Percentiles rank a stretch among this genome's conserved stretches.
Evolutionary conservation across 2,888 invertebrate species (phyloP).

Genomic region (Altica lythri): DNA sequence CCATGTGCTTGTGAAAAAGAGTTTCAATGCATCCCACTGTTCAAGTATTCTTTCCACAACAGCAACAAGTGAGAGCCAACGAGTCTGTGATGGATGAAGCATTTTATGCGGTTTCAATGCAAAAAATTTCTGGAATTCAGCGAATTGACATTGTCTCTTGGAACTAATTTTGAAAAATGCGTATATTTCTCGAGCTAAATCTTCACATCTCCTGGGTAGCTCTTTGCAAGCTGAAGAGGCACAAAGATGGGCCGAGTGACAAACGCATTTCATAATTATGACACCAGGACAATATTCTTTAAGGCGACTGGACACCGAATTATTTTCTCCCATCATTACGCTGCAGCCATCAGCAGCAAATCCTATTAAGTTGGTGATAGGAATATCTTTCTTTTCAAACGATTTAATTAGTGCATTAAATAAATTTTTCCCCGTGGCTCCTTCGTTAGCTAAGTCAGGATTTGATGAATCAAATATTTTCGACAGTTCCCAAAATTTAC

Average conservation of each 20-base stretch:
- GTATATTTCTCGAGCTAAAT: slow-evolving; percentile 42
- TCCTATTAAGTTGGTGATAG: slow-evolving; percentile 46
- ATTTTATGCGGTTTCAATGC: no score
- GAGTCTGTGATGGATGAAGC: slow-evolving; percentile 17
- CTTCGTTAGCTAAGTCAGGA: not conserved
- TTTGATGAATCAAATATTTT: not conserved
- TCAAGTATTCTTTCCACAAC: slow-evolving; percentile 5
- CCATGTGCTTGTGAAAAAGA: slow-evolving; percentile 12
- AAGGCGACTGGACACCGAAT: slow-evolving; percentile 45
- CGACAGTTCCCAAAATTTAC: not conserved
- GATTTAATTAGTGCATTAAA: slow-evolving; percentile 7
- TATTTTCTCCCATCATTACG: slow-evolving; percentile 45
- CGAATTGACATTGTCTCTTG: no score
- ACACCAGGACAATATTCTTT: slow-evolving; percentile 40
- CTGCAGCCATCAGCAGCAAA: slow-evolving; percentile 44
- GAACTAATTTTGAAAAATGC: no score
- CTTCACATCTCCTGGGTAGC: slow-evolving; percentile 44
- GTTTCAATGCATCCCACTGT: slow-evolving; percentile 5
- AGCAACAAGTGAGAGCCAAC: slow-evolving; percentile 3
- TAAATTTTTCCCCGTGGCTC: slow-evolving; percentile 3
- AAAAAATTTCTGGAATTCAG: no score
- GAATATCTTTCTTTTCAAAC: slow-evolving; percentile 34
- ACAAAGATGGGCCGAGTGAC: slow-evolving; percentile 46
- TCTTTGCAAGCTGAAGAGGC: slow-evolving; percentile 45
- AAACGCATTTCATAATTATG: slow-evolving; percentile 33